Evolutionary conservation across 1,140 invertebrate species (phyloP).

Genomic region (Hypothenemus hampei): DNA sequence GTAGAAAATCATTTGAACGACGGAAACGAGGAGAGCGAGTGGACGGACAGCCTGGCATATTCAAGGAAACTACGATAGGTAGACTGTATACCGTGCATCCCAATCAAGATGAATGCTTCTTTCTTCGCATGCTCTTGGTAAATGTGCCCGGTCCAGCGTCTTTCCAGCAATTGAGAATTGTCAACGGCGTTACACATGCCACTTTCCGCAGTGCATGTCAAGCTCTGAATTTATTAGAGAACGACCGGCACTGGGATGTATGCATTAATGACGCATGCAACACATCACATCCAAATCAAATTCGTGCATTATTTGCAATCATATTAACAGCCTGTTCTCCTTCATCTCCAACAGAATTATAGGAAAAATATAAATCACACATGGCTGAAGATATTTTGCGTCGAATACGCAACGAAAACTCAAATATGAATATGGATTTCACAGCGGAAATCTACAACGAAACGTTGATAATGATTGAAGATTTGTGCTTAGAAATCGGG

Average conservation of each 20-base stretch:
- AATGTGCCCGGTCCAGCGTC: conserved; percentile 15
- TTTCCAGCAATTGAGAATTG: neutral
- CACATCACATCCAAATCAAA: conserved; percentile 40
- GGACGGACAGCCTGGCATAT: conserved; percentile 11
- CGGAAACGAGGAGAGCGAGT: conserved; percentile 12
- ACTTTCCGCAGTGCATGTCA: conserved; percentile 28
- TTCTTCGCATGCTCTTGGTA: conserved; percentile 19
- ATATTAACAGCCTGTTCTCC: conserved; percentile 29
- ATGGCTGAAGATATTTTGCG: conserved; percentile 42
- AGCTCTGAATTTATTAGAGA: conserved; percentile 34
- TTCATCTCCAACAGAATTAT: conserved; percentile 25
- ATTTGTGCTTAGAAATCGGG: conserved; percentile 40
- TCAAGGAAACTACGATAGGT: conserved; percentile 13
- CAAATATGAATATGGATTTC: conserved; percentile 32
- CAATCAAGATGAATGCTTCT: conserved; percentile 24
- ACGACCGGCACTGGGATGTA: conserved; percentile 42
- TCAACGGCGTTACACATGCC: too few species aligned
- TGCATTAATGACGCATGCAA: conserved; percentile 35
- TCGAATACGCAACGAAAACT: conserved; percentile 36
- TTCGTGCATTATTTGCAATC: conserved; percentile 46
- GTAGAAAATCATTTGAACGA: conserved; percentile 13
- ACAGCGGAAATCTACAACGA: conserved; percentile 40
- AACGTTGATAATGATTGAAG: conserved; percentile 42
- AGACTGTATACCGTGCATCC: too few species aligned
- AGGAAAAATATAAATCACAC: conserved; percentile 43